A percentile compares a stretch with the other conserved stretches of the same genome.
Conservation (phyloP, 1,140 invertebrate genomes). For the Thaumetopoea pityocampa region DNA sequence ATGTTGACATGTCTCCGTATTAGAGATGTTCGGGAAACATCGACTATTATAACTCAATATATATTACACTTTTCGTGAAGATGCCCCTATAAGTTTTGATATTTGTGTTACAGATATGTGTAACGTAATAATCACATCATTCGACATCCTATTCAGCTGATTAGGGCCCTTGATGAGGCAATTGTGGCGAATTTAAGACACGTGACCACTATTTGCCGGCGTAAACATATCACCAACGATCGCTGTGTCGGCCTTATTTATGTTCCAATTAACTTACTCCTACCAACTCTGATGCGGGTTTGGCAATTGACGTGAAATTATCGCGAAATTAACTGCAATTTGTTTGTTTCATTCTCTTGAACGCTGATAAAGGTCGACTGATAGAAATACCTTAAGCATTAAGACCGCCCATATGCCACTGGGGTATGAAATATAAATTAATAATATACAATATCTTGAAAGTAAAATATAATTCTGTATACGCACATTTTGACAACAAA, state of each 20-base stretch:
- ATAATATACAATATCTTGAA: no score
- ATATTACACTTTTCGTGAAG: constrained; percentile 5
- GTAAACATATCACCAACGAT: constrained; percentile 46
- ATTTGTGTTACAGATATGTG: constrained; percentile 39
- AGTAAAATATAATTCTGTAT: no score
- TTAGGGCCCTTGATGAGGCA: constrained; percentile 36
- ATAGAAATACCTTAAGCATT: no score
- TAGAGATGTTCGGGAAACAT: no score
- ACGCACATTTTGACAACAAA: no score
- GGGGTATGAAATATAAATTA: no score
- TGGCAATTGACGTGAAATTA: constrained; percentile 22
- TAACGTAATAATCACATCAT: constrained; percentile 67
- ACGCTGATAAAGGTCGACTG: no score
- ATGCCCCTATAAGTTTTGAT: constrained; percentile 24
- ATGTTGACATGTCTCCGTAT: no score
- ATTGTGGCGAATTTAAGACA: constrained; percentile 61
- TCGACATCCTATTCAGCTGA: constrained; percentile 40
- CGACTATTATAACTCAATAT: no score
- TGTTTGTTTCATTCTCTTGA: no score
- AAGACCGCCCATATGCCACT: no score
- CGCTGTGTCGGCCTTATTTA: constrained; percentile 52
- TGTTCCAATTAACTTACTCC: constrained; percentile 57
- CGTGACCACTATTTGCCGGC: constrained; percentile 64
- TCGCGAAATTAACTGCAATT: constrained; percentile 27
- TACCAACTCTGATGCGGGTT: constrained; percentile 52